Base-by-base conservation (phyloP, 2,113 vertebrate species). In the Rhinichthys klamathensis region DNA sequence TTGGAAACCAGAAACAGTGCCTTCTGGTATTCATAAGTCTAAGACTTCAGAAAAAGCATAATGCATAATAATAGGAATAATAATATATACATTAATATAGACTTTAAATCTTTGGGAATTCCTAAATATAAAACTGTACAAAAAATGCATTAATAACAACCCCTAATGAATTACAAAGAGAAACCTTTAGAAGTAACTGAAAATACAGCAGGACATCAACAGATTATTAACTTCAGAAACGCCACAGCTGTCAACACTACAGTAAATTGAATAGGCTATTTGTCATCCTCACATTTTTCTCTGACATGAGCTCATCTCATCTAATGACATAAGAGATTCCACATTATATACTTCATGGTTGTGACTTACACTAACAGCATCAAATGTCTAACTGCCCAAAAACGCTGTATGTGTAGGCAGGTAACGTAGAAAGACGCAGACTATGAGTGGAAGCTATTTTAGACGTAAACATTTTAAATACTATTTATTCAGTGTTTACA, bases 11-110 rank as follows among this genome's bases (percentile, higher is more conserved):
- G 49, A 83, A 82, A 79, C 51, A 79, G 61, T 13, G n/a, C 61
- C 25, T 80, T 49, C 41, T 74, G 70, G 73, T 61, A 87, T 80
- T 87, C 86, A 87, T 60, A 84, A 60, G 38, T 44, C 67, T 81
- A 58, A 75, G 63, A 82, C 56, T 63, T 63, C n/a, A 56, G 30
- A 85, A 80, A 51, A 84, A 56, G n/a, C 61, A 41, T 49, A 49
- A 78, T 41, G 21, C 7, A 63, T 73, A 73, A 69, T 3, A 44
- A 65, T n/a, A 72, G 18, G 18, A 77, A 73, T 61, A 18, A 2
- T 51, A 18, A 51, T 51, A 51, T 51, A 51, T 35, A 51, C 49
- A 51, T 54, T 21, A 54, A 54, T 21, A 21, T 21, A 6, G 18
- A 56, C 51, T 21, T 49, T 4, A 49, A 49, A 49, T 12, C 46